These are phyloP conservation scores for Himantopus leucocephalus DNA, from an alignment of 2,113 vertebrate genomes.

Conservation along the genomic window DNA sequence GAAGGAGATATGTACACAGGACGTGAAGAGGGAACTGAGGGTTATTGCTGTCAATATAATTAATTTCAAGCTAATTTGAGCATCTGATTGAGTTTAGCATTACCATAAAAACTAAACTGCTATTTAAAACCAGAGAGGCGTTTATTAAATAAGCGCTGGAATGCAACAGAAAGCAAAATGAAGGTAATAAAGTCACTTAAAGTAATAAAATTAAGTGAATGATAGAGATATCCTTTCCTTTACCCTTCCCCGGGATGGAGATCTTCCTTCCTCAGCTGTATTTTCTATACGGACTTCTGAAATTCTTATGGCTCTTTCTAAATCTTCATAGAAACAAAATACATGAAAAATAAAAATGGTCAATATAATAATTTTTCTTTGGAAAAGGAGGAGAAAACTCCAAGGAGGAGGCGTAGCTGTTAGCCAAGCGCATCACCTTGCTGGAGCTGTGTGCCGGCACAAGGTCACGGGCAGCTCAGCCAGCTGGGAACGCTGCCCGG, in stretches of 20 bases:
- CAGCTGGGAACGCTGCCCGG: not conserved
- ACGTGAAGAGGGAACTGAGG: not conserved
- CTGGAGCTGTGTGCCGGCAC: not conserved
- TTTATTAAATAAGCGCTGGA: conserved; percentile 49
- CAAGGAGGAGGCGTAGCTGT: not conserved
- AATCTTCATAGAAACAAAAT: not conserved
- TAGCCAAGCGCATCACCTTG: not conserved
- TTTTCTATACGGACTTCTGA: not conserved
- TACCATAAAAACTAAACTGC: conserved; percentile 43
- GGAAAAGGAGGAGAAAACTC: not conserved
- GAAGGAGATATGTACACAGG: not conserved
- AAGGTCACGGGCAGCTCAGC: not conserved
- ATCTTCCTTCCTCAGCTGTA: not conserved
- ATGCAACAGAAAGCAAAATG: conserved; percentile 39
- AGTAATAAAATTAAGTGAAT: conserved; percentile 42
- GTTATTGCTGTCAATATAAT: conserved; percentile 44
- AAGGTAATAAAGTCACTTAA: conserved; percentile 41
- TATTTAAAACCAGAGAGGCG: conserved; percentile 17
- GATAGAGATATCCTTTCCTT: not conserved
- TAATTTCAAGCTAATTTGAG: conserved; percentile 63
- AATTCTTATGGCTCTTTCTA: not conserved
- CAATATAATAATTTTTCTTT: rapidly evolving
- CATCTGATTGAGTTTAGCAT: conserved; percentile 62
- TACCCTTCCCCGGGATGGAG: not conserved
- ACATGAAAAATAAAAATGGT: rapidly evolving